Percentiles rank a stretch among this genome's conserved stretches.
Evolutionary conservation across 2,113 vertebrate genomes (phyloP).

Genomic region (Muscicapa adusta): DNA sequence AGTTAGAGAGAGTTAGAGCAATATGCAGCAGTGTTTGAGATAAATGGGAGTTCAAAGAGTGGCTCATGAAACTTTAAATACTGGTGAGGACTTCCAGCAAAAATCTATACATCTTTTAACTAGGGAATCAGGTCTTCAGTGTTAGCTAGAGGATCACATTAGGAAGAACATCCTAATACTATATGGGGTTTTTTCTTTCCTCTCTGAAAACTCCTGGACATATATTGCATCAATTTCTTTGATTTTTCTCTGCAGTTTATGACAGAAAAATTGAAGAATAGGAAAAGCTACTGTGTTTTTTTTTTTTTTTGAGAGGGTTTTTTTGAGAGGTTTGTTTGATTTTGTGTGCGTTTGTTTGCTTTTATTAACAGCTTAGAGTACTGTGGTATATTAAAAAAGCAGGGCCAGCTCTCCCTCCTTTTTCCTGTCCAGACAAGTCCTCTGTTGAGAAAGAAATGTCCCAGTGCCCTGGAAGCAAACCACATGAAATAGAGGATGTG

Average conservation of each 20-base stretch:
- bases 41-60: not conserved
- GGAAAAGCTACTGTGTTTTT: not conserved
- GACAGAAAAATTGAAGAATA: not conserved
- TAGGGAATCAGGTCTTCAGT: not conserved
- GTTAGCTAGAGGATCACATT: not conserved
- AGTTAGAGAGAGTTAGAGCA: not conserved
- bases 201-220: not conserved
- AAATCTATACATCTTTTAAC: not conserved
- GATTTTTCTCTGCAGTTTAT: not conserved
- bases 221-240: not conserved
- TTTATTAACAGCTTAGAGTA: not conserved
- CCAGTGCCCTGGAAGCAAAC: not conserved
- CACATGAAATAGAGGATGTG: not conserved
- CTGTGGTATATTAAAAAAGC: not conserved
- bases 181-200: not conserved
- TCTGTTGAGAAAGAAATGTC: not conserved
- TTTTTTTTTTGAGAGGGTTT: not conserved
- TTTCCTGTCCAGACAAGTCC: not conserved
- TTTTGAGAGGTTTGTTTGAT: not conserved
- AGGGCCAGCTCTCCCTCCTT: not conserved
- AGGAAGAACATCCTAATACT: not conserved
- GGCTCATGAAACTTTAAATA: constrained; percentile 12
- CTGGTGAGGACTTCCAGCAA: not conserved
- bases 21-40: not conserved
- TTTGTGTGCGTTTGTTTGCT: not conserved